A percentile compares a stretch with the other conserved stretches of the same genome.
phyloP scores from a whole-genome alignment of 2,113 vertebrate genomes.

The Boulengeromyrus knoepffleri region DNA sequence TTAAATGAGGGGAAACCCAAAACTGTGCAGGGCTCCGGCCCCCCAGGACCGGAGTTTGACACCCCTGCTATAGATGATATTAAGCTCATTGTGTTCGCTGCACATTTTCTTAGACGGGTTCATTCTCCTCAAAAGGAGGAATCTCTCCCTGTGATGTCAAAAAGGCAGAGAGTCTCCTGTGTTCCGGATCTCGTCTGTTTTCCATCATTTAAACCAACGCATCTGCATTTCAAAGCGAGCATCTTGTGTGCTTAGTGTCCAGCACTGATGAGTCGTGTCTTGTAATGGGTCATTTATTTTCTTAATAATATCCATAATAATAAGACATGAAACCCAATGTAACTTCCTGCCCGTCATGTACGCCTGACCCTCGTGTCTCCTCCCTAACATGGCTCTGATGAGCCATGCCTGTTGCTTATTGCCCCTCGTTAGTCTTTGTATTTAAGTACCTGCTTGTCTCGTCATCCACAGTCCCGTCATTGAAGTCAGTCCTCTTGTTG shows the following conservation, averaged over 20 bases:
- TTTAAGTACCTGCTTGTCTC: not conserved
- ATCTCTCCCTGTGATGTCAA: not conserved
- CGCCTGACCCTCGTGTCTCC: too few species aligned
- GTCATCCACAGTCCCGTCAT: not conserved
- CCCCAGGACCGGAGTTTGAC: too few species aligned
- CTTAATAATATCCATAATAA: not conserved
- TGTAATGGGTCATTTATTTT: not conserved
- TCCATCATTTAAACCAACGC: not conserved
- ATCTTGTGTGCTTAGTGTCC: constrained; percentile 30
- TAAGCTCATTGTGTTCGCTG: not conserved
- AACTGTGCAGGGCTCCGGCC: too few species aligned
- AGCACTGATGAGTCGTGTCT: constrained; percentile 45
- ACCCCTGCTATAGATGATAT: not conserved
- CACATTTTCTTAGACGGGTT: not conserved
- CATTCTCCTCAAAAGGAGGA: not conserved
- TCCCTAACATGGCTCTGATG: too few species aligned
- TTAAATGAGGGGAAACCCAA: too few species aligned
- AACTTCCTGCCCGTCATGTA: not conserved
- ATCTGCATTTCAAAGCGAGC: not conserved
- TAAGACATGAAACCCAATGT: not conserved
- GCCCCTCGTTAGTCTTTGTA: too few species aligned
- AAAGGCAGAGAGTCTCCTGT: not conserved
- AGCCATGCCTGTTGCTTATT: too few species aligned
- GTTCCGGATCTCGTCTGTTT: not conserved
- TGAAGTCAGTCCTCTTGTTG: not conserved